Base-by-base conservation (phyloP, 2,888 invertebrate species). In the Heteromurus nitidus region DNA sequence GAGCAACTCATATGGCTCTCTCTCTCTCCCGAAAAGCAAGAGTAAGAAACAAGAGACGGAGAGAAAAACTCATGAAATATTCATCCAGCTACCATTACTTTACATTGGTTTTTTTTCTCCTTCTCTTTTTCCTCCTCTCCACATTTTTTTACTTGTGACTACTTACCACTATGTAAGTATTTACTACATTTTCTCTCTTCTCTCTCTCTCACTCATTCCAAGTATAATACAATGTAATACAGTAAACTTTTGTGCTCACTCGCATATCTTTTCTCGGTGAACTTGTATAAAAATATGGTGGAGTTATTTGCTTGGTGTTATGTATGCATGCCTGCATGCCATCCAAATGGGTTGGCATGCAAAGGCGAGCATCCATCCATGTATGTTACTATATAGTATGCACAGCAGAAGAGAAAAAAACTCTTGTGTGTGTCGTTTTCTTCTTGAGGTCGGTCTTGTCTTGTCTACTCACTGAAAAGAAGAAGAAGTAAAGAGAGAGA, bases 71-170 rank as follows among this genome's bases (percentile, higher is more conserved):
- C 82, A 83, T 83, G 83, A 83, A 83, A 83, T 83, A 83, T 83
- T 83, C 83, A 83, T 83, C 67, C 67, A 72, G 75, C 44, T 83
- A 80, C 82, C 82, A 83, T 80, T 80, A 83, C 80, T 83, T 83
- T 80, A 83, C 80, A 79, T 79, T 72, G 44, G 58, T 62, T 82
- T 69, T 76, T 70, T 72, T 65, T 64, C 55, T 55, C 55, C 9
- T 20, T 50, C n/a, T 47, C n/a, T 47, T 16, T 7, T 60, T 36
- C 36, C 22, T 30, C 69, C 16, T 69, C 68, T 69, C 67, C 69
- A 64, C 77, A 64, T 64, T 79, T 58, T n/a, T n/a, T 60, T 55
- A 11, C 47, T 47, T 13, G 36, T 55, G 26, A 55, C 55, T 55
- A 20, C 55, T 20, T 55, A 31, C 26, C 18, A 67, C 55, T 22